Evolutionary conservation across 2,113 vertebrate genomes (phyloP), one percentile per base, ranked within the genome.

Genomic region (Crotalus horridus): DNA sequence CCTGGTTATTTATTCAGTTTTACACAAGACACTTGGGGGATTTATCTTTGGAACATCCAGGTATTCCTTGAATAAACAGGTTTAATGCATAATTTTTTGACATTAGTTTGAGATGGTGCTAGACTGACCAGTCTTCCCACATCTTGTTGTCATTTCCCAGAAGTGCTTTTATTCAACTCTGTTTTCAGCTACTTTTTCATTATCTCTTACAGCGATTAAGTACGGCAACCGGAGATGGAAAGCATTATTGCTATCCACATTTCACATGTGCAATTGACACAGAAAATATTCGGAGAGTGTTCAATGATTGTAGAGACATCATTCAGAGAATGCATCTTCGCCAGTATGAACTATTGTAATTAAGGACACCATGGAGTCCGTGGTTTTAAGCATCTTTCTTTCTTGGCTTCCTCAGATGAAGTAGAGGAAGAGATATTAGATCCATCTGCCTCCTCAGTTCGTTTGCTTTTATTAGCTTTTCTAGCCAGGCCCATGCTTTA

Each of bases 291-390:
- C 98, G 99, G 96, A 97, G 99, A 93, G 99, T 99, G 95, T 99
- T 99, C 98, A 99, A 99, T 94, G 99, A 99, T 98, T 99, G 99
- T 93, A 98, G 99, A 33, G 99, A 99, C 98, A 99, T 99, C 98
- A 99, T 99, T 96, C 99, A 99, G 97, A 97, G 99, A 97, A 99
- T 99, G 99, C 99, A 99, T 95, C 99, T 99, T 96, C 98, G 99
- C 96, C 99, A 99, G 98, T 99, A 99, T 46, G 99, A 99, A 98
- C 99, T 99, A 97, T 98, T 99, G 98, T 99, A 98, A 99, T 98
- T 97, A 96, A 95, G 95, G 88, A 96, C 97, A 92, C 97, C 94
- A 90, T 97, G 96, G 97, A 97, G 98, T 97, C 97, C 97, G 97
- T 97, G 97, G 97, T 97, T 97, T 98, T 97, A 95, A 96, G 96